These are phyloP conservation scores for Drosophila hydei DNA, from an alignment of 1,140 invertebrate species.

Conservation along the genomic window DNA sequence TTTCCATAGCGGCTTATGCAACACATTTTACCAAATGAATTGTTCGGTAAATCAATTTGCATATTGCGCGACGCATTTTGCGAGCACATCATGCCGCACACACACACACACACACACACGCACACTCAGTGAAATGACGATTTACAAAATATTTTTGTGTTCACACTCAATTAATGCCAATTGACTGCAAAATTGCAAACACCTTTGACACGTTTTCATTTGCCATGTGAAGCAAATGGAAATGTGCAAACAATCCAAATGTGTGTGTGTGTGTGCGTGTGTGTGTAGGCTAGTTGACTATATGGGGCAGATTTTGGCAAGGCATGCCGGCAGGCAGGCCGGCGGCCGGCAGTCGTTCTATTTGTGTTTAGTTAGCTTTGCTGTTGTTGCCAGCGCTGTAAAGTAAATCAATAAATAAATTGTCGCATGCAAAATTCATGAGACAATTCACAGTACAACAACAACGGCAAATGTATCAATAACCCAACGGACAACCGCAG, in stretches of 20 bases:
- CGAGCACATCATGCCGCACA: conserved; percentile 21
- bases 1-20: conserved; percentile 70
- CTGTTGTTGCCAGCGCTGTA: conserved; percentile 24
- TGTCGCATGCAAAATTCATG: conserved; percentile 77
- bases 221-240: conserved; percentile 48
- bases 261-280: conserved; percentile 7
- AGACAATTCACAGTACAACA: conserved; percentile 55
- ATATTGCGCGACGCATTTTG: conserved; percentile 77
- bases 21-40: conserved; percentile 74
- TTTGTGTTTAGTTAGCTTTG: conserved; percentile 38
- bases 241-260: conserved; percentile 18
- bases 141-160: conserved; percentile 81
- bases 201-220: conserved; percentile 76
- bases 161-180: conserved; percentile 82
- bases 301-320: conserved; percentile 8
- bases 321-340: no score
- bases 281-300: conserved; percentile 28
- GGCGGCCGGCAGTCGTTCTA: conserved; percentile 18
- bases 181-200: conserved; percentile 82
- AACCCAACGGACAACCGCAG: conserved; percentile 35
- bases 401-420: conserved; percentile 82
- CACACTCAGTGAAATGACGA: conserved; percentile 41
- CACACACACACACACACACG: neutral
- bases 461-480: conserved; percentile 34
- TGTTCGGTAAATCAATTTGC: conserved; percentile 78